phyloP scores from a whole-genome alignment of 2,113 vertebrate species.

The Ranitomeya imitator region DNA sequence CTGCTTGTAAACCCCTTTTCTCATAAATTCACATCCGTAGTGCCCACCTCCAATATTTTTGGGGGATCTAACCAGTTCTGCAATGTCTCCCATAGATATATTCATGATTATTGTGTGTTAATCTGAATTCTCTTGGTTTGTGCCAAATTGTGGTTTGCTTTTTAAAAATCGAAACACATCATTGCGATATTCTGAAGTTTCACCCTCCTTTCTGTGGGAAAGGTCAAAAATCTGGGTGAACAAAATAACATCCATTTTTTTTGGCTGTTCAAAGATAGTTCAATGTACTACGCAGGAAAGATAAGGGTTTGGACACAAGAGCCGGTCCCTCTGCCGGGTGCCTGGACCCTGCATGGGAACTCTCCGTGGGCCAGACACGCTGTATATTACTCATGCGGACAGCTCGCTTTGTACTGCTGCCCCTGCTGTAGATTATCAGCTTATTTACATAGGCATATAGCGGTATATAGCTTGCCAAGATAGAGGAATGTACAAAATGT shows the following conservation, averaged over 20 bases:
- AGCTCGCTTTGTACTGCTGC: neutral
- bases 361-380: neutral
- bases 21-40: too few species aligned
- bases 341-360: neutral
- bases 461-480: neutral
- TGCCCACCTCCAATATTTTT: neutral
- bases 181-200: conserved; percentile 6
- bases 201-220: neutral
- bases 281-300: neutral
- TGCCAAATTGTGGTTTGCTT: neutral
- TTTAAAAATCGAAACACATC: neutral
- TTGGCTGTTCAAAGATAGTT: neutral
- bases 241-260: neutral
- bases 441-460: neutral
- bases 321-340: neutral
- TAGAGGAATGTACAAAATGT: neutral
- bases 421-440: neutral
- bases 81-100: neutral
- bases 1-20: too few species aligned
- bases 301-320: neutral
- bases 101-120: neutral
- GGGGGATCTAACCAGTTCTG: neutral
- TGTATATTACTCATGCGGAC: neutral
- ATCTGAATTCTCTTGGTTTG: neutral
- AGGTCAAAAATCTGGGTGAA: neutral